Evolutionary conservation across 1,140 invertebrate species (phyloP), one percentile per base, ranked within the genome.

Genomic region (Cotesia chilonis): DNA sequence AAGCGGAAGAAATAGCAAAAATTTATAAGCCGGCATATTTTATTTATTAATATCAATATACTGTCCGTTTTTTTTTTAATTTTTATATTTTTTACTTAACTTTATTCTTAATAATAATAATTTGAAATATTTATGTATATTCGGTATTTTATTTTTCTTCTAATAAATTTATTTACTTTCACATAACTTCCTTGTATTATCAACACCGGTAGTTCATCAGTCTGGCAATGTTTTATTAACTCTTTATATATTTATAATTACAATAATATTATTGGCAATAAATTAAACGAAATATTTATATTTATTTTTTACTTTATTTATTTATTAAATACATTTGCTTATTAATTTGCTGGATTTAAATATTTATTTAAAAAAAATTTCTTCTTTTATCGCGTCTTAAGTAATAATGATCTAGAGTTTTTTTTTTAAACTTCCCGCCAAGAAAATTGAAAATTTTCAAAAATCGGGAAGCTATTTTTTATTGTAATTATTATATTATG

Each of bases 191-290:
- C 69, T 63, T 51, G 57, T 63, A 37, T 41, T 17, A 61, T 51
- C 36, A 20, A 63, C 37, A 52, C 69, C 14, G 59, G 59, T 63
- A 71, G 69, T 71, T 54, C 41, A 28, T 71, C 69, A 71, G 69
- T 71, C 69, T 71, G 60, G 69, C 69, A 71, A 64, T 64, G 60
- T 71, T 71, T 69, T 64, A 63, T 47, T 47, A 47, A 47, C 41
- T 47, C 10, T 63, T 52, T 71, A 57, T 70, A 70, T 38, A 63
- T 70, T 61, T 36, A 38, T 38, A 37, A 60, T 47, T 35, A 35
- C 36, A 52, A 51, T 54, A 51, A 64, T 52, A 64, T 52, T 37
- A 47, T 38, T 47, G 20, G 51, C 59, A 55, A 63, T 47, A 47
- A 37, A 70, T 28, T 47, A 47, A 47, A 67, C 54, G 20, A 52